Base-by-base conservation (phyloP, 2,888 invertebrate genomes). In the Horisme vitalbata region DNA sequence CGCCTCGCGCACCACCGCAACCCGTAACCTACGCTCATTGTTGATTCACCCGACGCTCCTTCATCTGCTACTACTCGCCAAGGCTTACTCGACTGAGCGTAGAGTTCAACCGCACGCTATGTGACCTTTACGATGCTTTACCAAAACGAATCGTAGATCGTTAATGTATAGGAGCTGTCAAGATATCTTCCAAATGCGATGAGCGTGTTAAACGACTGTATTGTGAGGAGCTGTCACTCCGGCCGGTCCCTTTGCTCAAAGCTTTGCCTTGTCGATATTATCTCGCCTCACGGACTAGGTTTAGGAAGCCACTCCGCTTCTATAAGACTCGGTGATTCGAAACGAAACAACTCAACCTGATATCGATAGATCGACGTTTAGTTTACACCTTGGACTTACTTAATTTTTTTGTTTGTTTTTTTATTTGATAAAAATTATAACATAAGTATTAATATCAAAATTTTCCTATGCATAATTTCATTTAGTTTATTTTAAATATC, bases 131-230 rank as follows among this genome's bases (percentile, higher is more conserved):
- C 26, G 35, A 45, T 46, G 47, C 44, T 41, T 52, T 57, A 61
- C 65, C 59, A 55, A 64, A 68, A 62, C 67, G 64, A 68, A 71
- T 72, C 61, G 56, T 57, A 65, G 59, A 56, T 60, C 58, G 52
- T 68, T 68, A 72, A 41, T 55, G 61, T 65, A 71, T 68, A 68
- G 68, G 70, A 81, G 76, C 84, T 83, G 87, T 87, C 87, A 84
- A 68, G 77, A 73, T 63, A 73, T 73, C 71, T 68, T 75, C 81
- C 74, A 71, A 83, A 81, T 75, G 77, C 77, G 86, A 82, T 75
- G 81, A 85, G 85, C 87, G 83, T 86, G 82, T 84, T 85, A 86
- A 86, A 87, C 83, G 84, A 79, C 75, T 75, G 81, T 78, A 84
- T 87, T 88, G 85, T 87, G 75, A 72, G 61, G 68, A 63, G 75